Percentiles rank a stretch among this genome's conserved stretches.
Evolutionary conservation across 2,888 invertebrate genomes (phyloP).

Genomic region (Dasypogon diadema): DNA sequence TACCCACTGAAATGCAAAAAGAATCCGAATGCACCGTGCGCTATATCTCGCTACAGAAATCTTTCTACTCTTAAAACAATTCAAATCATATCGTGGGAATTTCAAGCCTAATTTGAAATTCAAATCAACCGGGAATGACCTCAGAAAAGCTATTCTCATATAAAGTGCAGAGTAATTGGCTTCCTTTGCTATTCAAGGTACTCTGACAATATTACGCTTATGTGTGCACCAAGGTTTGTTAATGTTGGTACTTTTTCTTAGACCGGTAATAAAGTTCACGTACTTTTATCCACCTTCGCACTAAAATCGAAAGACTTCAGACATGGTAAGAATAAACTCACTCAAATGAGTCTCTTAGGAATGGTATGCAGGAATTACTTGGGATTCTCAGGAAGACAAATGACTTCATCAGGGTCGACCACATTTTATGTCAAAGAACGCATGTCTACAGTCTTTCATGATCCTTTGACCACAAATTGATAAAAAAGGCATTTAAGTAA

Average conservation of each 20-base stretch:
- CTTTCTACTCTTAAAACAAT: constrained; percentile 54
- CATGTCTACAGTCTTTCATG: background rate
- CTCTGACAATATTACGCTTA: background rate
- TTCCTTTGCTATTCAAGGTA: constrained; percentile 36
- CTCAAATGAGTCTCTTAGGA: background rate
- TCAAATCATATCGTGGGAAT: constrained; percentile 56
- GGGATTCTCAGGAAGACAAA: constrained; percentile 43
- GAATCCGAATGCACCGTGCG: constrained; percentile 23
- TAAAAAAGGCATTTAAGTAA: background rate
- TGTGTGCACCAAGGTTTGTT: background rate
- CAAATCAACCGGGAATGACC: constrained; percentile 53
- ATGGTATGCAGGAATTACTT: constrained; percentile 19
- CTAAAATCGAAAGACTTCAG: constrained; percentile 21
- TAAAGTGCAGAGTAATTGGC: constrained; percentile 48
- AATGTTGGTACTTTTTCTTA: background rate
- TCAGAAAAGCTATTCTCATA: constrained; percentile 47
- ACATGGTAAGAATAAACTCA: background rate
- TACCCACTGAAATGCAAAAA: constrained; percentile 9
- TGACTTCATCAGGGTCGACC: constrained; percentile 42
- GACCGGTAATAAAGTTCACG: constrained; percentile 28
- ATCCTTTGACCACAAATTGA: background rate
- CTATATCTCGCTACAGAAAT: constrained; percentile 36
- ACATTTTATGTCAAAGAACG: constrained; percentile 22
- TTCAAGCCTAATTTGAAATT: constrained; percentile 54
- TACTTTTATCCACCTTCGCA: constrained; percentile 44